Conservation (phyloP, 2,797 vertebrate species). For the Melanotaenia nigrans region DNA sequence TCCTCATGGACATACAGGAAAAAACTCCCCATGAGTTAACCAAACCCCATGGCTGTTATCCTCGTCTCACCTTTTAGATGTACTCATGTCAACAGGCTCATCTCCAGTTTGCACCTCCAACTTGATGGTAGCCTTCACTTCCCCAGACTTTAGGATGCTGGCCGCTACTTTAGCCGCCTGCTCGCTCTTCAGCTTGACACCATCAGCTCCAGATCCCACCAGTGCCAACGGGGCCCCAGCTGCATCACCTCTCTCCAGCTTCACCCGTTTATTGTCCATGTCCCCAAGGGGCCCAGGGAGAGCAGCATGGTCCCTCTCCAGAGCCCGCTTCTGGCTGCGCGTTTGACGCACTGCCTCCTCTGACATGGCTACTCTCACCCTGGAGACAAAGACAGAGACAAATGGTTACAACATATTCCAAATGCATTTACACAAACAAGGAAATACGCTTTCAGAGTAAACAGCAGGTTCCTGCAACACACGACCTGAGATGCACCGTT, state of each 20-base stretch:
- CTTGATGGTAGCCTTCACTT: conserved; percentile 89
- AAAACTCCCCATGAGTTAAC: neutral
- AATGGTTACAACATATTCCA: conserved; percentile 14
- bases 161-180: conserved; percentile 72
- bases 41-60: neutral
- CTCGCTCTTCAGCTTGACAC: conserved; percentile 65
- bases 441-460: neutral
- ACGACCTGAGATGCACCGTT: neutral
- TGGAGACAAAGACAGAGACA: conserved; percentile 45
- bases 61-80: conserved; percentile 89
- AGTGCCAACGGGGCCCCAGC: conserved; percentile 62
- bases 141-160: conserved; percentile 84
- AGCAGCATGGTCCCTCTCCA: conserved; percentile 85
- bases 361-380: conserved; percentile 88
- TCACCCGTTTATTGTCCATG: conserved; percentile 88
- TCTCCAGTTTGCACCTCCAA: conserved; percentile 90
- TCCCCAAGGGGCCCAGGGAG: conserved; percentile 73
- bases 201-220: conserved; percentile 63
- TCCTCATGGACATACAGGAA: conserved; percentile 3
- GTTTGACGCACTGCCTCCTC: conserved; percentile 95
- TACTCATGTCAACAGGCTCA: conserved; percentile 97
- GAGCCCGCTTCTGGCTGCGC: conserved; percentile 94
- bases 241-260: conserved; percentile 86
- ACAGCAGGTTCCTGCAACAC: neutral
- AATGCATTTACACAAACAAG: neutral